These are phyloP conservation scores for Propsilocerus akamusi DNA, from an alignment of 1,140 invertebrate genomes.

Conservation along the genomic window DNA sequence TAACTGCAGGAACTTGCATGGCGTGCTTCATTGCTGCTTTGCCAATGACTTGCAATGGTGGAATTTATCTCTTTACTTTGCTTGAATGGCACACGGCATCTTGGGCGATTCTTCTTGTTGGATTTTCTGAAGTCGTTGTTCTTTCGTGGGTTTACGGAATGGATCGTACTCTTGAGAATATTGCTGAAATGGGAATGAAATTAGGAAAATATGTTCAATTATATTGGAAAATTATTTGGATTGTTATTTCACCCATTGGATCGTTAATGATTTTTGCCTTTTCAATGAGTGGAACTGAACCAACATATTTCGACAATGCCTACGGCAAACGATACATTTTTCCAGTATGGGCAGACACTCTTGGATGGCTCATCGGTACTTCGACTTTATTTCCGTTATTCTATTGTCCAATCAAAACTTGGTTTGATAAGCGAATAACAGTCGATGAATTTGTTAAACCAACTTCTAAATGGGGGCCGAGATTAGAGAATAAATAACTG, in stretches of 20 bases:
- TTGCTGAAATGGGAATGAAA: not conserved
- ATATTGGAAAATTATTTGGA: not conserved
- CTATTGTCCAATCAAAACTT: no score
- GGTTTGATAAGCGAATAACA: no score
- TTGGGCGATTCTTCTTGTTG: not conserved
- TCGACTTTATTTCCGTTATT: not conserved
- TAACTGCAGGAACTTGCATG: constrained; percentile 19
- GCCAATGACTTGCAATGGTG: not conserved
- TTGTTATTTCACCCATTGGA: not conserved
- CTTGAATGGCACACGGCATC: not conserved
- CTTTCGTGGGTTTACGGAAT: not conserved
- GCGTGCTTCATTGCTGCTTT: not conserved
- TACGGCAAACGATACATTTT: no score
- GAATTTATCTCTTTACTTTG: not conserved
- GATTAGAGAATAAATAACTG: no score
- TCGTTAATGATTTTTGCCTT: not conserved
- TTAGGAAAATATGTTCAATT: not conserved
- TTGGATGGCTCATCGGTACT: not conserved
- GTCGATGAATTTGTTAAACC: no score
- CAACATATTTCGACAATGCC: not conserved
- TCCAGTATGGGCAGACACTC: not conserved
- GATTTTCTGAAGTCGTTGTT: not conserved
- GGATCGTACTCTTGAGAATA: not conserved
- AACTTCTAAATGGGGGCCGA: no score
- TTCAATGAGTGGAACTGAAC: not conserved